Conservation (phyloP, 2,888 invertebrate genomes). For the Julus scanicus region DNA sequence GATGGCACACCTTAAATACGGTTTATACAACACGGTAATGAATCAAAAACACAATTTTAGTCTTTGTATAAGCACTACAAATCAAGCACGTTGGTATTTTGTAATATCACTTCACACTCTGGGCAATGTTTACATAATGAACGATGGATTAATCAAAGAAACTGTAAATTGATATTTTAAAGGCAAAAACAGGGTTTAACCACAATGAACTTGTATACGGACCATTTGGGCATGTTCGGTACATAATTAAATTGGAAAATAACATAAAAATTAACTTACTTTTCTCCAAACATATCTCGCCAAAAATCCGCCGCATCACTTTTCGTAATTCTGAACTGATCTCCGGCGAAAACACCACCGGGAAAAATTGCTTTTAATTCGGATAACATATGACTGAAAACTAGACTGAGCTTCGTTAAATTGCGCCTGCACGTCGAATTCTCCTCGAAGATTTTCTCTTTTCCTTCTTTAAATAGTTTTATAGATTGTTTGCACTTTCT, state of each 20-base stretch:
- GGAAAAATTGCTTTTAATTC: slow-evolving; percentile 99
- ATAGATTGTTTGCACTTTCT: slow-evolving; percentile 99
- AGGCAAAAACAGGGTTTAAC: background rate
- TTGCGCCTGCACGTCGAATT: slow-evolving; percentile 93
- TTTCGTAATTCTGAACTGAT: slow-evolving; percentile 98
- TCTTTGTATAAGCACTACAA: background rate
- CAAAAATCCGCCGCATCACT: slow-evolving; percentile 99
- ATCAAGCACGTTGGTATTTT: background rate
- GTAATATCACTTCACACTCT: background rate
- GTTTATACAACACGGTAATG: background rate
- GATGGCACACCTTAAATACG: background rate
- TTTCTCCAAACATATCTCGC: slow-evolving; percentile 95
- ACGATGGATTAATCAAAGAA: background rate
- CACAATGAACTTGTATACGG: background rate
- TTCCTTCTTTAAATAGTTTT: slow-evolving; percentile 97
- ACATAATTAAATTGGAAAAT: background rate
- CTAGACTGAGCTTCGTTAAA: slow-evolving; percentile 96
- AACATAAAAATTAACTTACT: slow-evolving; percentile 64
- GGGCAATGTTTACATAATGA: background rate
- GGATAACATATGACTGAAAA: slow-evolving; percentile 99
- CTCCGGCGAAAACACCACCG: slow-evolving; percentile 93
- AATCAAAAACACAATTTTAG: background rate
- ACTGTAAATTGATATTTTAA: background rate
- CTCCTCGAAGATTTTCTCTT: slow-evolving; percentile 99
- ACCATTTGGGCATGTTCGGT: background rate